phyloP scores from a whole-genome alignment of 2,797 vertebrate genomes.

The Coluber constrictor region DNA sequence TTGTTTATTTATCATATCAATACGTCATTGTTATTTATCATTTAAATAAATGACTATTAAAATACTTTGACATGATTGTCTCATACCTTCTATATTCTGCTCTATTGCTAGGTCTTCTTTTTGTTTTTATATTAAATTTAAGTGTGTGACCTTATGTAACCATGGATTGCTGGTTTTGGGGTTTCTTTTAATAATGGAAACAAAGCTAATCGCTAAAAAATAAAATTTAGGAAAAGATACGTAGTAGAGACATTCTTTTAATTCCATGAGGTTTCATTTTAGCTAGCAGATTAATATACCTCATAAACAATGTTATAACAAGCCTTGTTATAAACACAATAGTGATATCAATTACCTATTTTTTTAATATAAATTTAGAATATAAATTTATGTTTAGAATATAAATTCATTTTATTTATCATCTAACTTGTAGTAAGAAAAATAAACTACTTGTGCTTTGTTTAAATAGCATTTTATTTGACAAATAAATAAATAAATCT shows the following conservation, averaged over 20 bases:
- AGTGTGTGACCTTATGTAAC: not conserved
- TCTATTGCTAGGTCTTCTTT: not conserved
- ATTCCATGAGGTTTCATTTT: not conserved
- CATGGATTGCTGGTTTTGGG: not conserved
- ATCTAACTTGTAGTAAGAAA: not conserved
- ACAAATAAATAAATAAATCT: not conserved
- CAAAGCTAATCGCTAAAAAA: slow-evolving; percentile 6
- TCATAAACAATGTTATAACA: not conserved
- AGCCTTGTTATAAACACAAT: not conserved
- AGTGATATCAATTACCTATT: not conserved
- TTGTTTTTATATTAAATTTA: not conserved
- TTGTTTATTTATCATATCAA: not conserved
- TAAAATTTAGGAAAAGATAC: not conserved
- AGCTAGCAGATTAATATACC: not conserved
- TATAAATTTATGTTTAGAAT: not conserved
- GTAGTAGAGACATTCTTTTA: not conserved
- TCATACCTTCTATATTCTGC: not conserved
- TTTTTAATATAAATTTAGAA: not conserved
- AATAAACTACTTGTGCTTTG: not conserved
- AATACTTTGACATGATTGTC: not conserved
- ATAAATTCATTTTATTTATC: not conserved
- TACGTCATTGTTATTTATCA: not conserved
- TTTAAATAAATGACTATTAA: not conserved
- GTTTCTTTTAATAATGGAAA: slow-evolving; percentile 15
- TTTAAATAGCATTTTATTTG: slow-evolving; percentile 4